Evolutionary conservation across 2,797 vertebrate species (phyloP).

Genomic region (Crypturellus tataupa): DNA sequence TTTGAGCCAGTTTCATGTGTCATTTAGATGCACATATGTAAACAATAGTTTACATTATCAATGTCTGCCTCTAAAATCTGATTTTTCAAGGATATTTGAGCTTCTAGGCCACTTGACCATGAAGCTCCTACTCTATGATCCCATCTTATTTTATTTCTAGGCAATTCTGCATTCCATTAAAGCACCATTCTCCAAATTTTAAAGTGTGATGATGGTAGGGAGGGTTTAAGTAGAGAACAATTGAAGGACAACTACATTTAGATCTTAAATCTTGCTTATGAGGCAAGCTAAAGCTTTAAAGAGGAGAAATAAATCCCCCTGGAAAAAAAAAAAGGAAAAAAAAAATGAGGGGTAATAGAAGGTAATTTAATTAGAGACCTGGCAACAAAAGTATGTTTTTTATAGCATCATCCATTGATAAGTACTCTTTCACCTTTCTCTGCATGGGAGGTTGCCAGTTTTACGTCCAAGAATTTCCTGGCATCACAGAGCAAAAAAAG

Average conservation of each 20-base stretch:
- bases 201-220: neutral
- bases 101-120: neutral
- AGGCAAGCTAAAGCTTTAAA: constrained; percentile 55
- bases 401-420: constrained; percentile 50
- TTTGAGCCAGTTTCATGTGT: neutral
- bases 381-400: constrained; percentile 62
- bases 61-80: neutral
- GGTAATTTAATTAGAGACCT: constrained; percentile 72
- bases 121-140: neutral
- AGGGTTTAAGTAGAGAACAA: constrained; percentile 25
- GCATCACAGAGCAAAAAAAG: neutral
- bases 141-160: neutral
- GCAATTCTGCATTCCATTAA: neutral
- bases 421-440: constrained; percentile 53
- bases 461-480: constrained; percentile 59
- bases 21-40: neutral
- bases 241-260: constrained; percentile 52
- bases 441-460: constrained; percentile 4
- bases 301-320: constrained; percentile 57
- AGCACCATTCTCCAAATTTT: neutral
- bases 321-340: neutral
- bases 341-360: constrained; percentile 40
- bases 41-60: neutral
- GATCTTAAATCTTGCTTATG: constrained; percentile 58
- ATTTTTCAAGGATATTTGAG: neutral